Conservation (phyloP, 2,797 vertebrate species). For the Microctenopoma steveboyesi region DNA sequence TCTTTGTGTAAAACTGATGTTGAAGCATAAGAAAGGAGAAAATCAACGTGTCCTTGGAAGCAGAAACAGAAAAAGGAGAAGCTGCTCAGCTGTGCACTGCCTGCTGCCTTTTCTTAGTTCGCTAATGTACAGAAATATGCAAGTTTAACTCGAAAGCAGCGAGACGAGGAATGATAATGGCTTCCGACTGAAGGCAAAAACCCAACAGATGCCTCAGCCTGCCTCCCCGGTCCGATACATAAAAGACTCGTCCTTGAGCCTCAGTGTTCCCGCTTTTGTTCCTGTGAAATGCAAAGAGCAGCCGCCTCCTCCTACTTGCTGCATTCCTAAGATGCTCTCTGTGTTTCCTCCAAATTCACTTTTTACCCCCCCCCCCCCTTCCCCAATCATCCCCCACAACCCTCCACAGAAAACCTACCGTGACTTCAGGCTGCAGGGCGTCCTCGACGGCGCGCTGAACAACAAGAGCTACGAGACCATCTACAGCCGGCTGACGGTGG, state of each 20-base stretch:
- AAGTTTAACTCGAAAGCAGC: constrained; percentile 56
- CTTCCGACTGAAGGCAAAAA: constrained; percentile 53
- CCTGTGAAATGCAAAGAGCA: constrained; percentile 17
- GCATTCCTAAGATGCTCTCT: constrained; percentile 58
- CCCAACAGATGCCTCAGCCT: constrained; percentile 32
- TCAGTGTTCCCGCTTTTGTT: constrained; percentile 61
- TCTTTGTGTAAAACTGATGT: constrained; percentile 25
- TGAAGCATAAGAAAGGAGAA: constrained; percentile 12
- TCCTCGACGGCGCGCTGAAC: constrained; percentile 91
- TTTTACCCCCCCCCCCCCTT: neutral
- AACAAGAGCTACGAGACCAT: constrained; percentile 92
- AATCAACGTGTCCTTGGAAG: constrained; percentile 65
- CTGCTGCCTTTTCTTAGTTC: constrained; percentile 58
- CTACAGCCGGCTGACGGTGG: constrained; percentile 91
- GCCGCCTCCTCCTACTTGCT: constrained; percentile 25
- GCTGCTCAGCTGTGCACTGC: constrained; percentile 49
- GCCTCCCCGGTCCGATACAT: constrained; percentile 35
- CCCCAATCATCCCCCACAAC: neutral
- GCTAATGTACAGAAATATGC: constrained; percentile 35
- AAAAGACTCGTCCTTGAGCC: constrained; percentile 71
- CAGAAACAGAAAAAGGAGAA: constrained; percentile 25
- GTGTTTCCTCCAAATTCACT: constrained; percentile 14
- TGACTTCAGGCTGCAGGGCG: constrained; percentile 95
- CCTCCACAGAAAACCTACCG: constrained; percentile 92
- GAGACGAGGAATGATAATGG: constrained; percentile 57